Evolutionary conservation across 2,797 vertebrate species (phyloP).

Genomic region (Sebastiscus tertius): DNA sequence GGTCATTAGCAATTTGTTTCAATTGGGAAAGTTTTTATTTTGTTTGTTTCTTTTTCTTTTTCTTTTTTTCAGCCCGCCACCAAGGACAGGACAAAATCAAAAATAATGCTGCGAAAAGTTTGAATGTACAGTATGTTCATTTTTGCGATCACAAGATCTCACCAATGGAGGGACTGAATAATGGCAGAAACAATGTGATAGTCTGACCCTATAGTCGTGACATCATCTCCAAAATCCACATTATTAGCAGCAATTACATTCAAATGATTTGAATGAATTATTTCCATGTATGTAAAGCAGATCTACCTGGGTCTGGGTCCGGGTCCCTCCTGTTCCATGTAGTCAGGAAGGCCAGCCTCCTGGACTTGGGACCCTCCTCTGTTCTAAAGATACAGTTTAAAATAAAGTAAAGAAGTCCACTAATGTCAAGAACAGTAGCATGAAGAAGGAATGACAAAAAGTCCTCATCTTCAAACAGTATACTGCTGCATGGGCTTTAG

Average conservation of each 20-base stretch:
- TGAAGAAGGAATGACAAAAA: background rate
- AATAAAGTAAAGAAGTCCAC: background rate
- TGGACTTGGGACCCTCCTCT: slow-evolving; percentile 86
- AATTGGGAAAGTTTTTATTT: too few species aligned
- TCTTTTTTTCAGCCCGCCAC: too few species aligned
- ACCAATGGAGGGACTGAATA: background rate
- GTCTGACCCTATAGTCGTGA: background rate
- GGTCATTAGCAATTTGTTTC: too few species aligned
- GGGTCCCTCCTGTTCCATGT: slow-evolving; percentile 88
- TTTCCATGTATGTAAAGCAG: background rate
- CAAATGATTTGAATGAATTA: background rate
- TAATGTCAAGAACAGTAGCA: background rate
- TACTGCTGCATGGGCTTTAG: background rate
- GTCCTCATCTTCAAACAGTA: background rate
- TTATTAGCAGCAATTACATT: background rate
- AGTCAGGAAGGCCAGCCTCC: slow-evolving; percentile 88
- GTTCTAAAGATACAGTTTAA: slow-evolving; percentile 74
- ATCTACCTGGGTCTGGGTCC: slow-evolving; percentile 88
- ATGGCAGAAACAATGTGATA: background rate
- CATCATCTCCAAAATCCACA: background rate
- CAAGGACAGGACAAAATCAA: too few species aligned
- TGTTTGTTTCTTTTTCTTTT: too few species aligned
- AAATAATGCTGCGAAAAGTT: too few species aligned
- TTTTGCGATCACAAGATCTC: too few species aligned
- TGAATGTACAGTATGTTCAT: too few species aligned